Evolutionary conservation across 53 echinoderm and acorn worm species (phyloP), one percentile per base, ranked within the genome.

Genomic region (Holothuria leucospilota): DNA sequence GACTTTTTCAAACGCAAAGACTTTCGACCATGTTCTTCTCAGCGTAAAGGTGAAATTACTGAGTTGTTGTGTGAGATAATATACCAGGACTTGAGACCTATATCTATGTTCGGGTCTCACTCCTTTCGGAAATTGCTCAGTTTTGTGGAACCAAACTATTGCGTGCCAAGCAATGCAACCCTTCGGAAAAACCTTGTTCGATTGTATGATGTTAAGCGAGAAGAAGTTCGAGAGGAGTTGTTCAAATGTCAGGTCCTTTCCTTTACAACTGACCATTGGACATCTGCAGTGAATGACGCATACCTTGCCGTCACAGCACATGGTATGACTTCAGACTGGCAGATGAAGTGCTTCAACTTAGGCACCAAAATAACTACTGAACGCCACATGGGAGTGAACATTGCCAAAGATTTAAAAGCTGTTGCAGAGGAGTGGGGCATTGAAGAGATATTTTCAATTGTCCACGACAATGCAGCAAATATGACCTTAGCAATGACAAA

Each of bases 291-390:
- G 6, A 63, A 63, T 63, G 26, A 63, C 12, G 64, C 64, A n/a
- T 63, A 63, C 26, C 64, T 63, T 63, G 64, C 23, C 4, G 64
- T 63, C 26, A 63, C 64, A 24, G 64, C 64, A 63, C 64, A 63
- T 63, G 64, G 64, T 7, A 63, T 63, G 64, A 63, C n/a, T n/a
- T n/a, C 64, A 63, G 64, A 63, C n/a, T 63, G 64, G 64, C 23
- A 63, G 26, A 63, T 63, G 11, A 63, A 63, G 64, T 24, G 23
- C 12, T 26, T 63, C 7, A 63, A 63, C 26, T 26, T 63, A 26
- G 64, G 64, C 64, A 63, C 64, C 64, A 63, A 5, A 63, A 12
- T 63, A 24, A 63, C 64, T 63, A 7, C 64, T 24, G 23, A 63
- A 63, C 64, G 12, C 64, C 64, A 63, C 12, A 63, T 12, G 7